Evolutionary conservation across 2,888 invertebrate genomes (phyloP).

Genomic region (Meiosimyza platycephala): DNA sequence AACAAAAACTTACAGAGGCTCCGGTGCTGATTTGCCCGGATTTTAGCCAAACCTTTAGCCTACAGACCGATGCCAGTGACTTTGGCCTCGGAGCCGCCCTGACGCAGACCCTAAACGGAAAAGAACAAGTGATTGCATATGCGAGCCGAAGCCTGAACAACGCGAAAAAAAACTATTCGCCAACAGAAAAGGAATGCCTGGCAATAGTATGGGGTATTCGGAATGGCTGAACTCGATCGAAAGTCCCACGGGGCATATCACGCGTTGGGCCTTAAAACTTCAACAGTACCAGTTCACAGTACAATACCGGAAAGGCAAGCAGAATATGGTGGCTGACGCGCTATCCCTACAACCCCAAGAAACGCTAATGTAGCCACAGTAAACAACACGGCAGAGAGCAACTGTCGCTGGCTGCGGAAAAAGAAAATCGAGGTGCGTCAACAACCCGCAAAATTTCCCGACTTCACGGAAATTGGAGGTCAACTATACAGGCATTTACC

Average conservation of each 20-base stretch:
- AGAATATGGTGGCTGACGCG: no score
- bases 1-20: conserved; percentile 11
- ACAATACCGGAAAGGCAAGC: conserved; percentile 27
- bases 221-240: conserved; percentile 33
- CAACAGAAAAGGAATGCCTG: conserved; percentile 15
- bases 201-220: conserved; percentile 22
- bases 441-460: background rate
- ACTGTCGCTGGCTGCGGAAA: no score
- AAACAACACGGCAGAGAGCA: no score
- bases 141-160: conserved; percentile 18
- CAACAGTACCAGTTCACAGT: conserved; percentile 19
- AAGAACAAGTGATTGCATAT: conserved; percentile 16
- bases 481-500: conserved; percentile 1
- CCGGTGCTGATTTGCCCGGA: conserved; percentile 19
- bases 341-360: no score
- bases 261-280: conserved; percentile 36
- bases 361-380: no score
- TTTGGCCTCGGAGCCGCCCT: conserved; percentile 29
- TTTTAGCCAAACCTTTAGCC: conserved; percentile 14
- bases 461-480: background rate
- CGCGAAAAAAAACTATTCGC: conserved; percentile 23
- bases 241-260: conserved; percentile 27
- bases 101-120: conserved; percentile 6
- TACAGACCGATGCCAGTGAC: conserved; percentile 32
- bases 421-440: no score